phyloP scores from a whole-genome alignment of 2,113 vertebrate genomes.

The Circaetus cinerascens region DNA sequence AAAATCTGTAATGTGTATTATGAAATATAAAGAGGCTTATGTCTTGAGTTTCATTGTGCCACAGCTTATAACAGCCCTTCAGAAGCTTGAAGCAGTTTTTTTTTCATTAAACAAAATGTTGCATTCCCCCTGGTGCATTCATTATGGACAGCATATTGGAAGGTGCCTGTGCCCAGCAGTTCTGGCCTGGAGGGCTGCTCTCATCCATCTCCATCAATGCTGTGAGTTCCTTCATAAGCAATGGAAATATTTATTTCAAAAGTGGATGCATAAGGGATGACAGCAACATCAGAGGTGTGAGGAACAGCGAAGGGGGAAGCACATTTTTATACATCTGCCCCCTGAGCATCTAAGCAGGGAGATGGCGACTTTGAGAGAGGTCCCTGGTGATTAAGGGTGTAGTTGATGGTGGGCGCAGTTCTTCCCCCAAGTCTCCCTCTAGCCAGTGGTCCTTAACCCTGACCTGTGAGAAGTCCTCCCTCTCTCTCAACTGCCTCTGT shows the following conservation, averaged over 20 bases:
- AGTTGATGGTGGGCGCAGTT: background rate
- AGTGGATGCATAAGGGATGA: background rate
- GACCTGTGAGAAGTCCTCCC: background rate
- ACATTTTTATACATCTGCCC: background rate
- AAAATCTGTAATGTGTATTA: background rate
- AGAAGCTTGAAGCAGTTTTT: background rate
- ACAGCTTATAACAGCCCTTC: background rate
- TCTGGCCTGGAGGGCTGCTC: background rate
- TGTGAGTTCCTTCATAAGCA: background rate
- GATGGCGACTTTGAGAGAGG: background rate
- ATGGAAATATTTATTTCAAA: background rate
- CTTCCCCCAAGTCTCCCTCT: background rate
- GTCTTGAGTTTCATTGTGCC: background rate
- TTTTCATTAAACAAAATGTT: background rate
- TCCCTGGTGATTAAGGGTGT: background rate
- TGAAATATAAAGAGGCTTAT: conserved; percentile 10
- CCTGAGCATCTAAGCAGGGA: background rate
- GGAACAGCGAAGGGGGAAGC: background rate
- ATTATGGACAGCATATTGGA: background rate
- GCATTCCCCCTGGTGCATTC: background rate
- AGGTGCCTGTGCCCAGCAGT: background rate
- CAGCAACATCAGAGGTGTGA: background rate
- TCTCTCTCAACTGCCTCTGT: background rate
- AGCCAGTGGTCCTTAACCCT: background rate
- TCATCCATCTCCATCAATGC: background rate